These are phyloP conservation scores for Hylyphantes graminicola DNA, from an alignment of 1,140 invertebrate species.

Conservation along the genomic window DNA sequence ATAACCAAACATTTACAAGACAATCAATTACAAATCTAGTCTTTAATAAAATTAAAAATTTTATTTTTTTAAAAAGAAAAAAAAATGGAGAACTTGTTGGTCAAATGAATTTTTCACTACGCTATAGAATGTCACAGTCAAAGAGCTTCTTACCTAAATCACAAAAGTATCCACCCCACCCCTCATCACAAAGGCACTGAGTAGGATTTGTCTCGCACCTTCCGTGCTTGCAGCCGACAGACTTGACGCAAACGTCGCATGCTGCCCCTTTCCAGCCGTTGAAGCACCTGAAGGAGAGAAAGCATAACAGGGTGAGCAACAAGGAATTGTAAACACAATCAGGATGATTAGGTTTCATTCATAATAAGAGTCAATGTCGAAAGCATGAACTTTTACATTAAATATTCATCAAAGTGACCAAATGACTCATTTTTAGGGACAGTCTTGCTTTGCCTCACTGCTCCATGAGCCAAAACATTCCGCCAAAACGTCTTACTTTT, in stretches of 20 bases:
- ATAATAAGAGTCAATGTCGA: not conserved
- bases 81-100: no score
- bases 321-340: not conserved
- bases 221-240: slow-evolving; percentile 72
- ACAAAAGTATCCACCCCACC: slow-evolving; percentile 86
- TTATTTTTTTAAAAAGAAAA: not conserved
- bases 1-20: not conserved
- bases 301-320: not conserved
- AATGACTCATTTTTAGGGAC: not conserved
- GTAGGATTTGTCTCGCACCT: slow-evolving; percentile 70
- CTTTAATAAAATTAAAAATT: not conserved
- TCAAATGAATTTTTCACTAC: no score
- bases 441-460: not conserved
- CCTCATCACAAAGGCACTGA: slow-evolving; percentile 75
- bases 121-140: not conserved
- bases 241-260: slow-evolving; percentile 71
- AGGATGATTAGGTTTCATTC: not conserved
- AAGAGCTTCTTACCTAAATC: slow-evolving; percentile 65
- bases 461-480: not conserved
- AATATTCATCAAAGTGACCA: not conserved
- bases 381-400: not conserved
- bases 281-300: slow-evolving; percentile 66
- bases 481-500: no score
- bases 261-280: slow-evolving; percentile 70
- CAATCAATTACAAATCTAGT: not conserved